Evolutionary conservation across 2,113 vertebrate genomes (phyloP).

Genomic region (Melanerpes aurifrons): DNA sequence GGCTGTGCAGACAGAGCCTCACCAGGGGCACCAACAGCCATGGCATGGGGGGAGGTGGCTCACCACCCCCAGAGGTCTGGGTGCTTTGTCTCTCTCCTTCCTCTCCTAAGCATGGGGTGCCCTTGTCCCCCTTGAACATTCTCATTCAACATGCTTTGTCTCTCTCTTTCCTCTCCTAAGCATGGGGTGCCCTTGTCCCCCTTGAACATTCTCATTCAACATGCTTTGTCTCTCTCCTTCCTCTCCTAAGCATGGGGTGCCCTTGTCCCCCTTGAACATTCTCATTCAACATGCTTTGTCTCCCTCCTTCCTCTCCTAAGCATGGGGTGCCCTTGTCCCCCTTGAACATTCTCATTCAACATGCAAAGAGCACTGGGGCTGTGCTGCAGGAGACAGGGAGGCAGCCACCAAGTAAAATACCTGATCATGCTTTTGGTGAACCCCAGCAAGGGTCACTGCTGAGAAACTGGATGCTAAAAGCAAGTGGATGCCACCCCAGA

Average conservation of each 20-base stretch:
- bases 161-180: not conserved
- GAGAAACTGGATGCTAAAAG: not conserved
- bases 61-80: accelerated
- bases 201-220: accelerated
- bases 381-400: not conserved
- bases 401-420: not conserved
- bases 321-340: not conserved
- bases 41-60: accelerated
- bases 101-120: not conserved
- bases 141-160: not conserved
- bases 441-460: not conserved
- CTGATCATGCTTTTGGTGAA: not conserved
- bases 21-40: not conserved
- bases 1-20: not conserved
- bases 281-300: not conserved
- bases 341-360: accelerated
- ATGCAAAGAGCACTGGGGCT: not conserved
- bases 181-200: not conserved
- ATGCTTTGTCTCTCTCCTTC: not conserved
- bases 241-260: not conserved
- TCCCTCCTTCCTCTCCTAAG: not conserved
- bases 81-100: not conserved
- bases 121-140: not conserved
- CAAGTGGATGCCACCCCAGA: not conserved
- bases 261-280: not conserved